Evolutionary conservation across 2,888 invertebrate species (phyloP).

Genomic region (Helleia helle): DNA sequence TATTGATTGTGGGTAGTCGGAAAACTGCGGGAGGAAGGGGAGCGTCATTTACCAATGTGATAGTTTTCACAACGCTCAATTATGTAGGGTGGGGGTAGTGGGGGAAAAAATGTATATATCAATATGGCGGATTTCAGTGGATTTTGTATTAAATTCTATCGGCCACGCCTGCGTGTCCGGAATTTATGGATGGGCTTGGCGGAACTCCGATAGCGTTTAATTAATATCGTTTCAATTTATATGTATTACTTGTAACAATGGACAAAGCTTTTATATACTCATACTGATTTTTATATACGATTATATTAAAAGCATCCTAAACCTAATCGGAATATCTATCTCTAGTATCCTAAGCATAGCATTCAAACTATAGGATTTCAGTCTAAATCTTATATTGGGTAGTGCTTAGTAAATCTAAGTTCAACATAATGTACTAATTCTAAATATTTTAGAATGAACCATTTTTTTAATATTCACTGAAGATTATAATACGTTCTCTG

Average conservation of each 20-base stretch:
- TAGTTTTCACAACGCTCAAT: conserved; percentile 73
- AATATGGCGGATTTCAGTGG: conserved; percentile 58
- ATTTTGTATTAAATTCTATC: conserved; percentile 66
- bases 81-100: conserved; percentile 52
- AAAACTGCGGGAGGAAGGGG: conserved; percentile 47
- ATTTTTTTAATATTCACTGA: too few relatives aligned
- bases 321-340: too few relatives aligned
- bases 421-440: too few relatives aligned
- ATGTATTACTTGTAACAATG: conserved; percentile 10
- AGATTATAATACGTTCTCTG: too few relatives aligned
- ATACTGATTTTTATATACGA: too few relatives aligned
- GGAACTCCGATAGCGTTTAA: conserved; percentile 39
- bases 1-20: conserved; percentile 73
- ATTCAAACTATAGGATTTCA: too few relatives aligned
- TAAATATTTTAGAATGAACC: too few relatives aligned
- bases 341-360: too few relatives aligned
- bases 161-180: conserved; percentile 45
- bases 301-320: too few relatives aligned
- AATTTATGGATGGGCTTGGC: conserved; percentile 44
- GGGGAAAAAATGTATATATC: conserved; percentile 59
- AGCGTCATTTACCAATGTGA: conserved; percentile 65
- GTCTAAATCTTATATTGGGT: too few relatives aligned
- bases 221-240: conserved; percentile 26
- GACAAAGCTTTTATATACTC: conserved; percentile 2
- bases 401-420: too few relatives aligned